These are phyloP conservation scores for Brachionus asplanchnoidis DNA, from an alignment of 1,140 invertebrate species.

Conservation along the genomic window DNA sequence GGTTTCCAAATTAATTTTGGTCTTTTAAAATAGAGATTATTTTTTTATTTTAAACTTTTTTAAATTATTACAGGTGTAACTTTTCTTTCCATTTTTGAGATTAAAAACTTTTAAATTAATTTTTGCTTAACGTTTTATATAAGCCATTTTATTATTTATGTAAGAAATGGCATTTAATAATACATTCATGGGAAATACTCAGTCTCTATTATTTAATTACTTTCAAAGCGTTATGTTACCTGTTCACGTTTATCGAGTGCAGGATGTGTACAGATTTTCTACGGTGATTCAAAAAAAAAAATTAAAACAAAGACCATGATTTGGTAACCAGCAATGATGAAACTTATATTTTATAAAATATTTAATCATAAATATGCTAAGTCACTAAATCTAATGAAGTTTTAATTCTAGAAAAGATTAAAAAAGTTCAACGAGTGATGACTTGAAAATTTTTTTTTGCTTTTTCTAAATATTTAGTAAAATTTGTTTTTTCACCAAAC, in stretches of 20 bases:
- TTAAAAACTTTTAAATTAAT: neutral
- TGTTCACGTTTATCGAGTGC: neutral
- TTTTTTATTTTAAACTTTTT: neutral
- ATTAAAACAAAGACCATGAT: neutral
- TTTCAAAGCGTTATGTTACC: neutral
- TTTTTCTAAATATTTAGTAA: too few species aligned
- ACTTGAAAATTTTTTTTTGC: too few species aligned
- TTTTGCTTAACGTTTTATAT: neutral
- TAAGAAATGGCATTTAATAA: neutral
- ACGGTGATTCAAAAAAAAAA: neutral
- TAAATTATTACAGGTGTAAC: neutral
- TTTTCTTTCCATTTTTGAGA: slow-evolving; percentile 5
- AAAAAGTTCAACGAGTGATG: too few species aligned
- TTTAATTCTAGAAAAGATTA: too few species aligned
- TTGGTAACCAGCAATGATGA: too few species aligned
- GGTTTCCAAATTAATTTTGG: slow-evolving; percentile 1
- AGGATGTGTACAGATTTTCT: neutral
- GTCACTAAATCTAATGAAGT: too few species aligned
- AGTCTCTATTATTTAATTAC: neutral
- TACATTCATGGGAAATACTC: neutral
- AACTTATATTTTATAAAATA: too few species aligned
- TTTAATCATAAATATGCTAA: too few species aligned
- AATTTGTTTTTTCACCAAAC: too few species aligned
- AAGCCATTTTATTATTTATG: neutral
- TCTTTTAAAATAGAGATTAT: neutral